Conservation (phyloP, 2,888 invertebrate genomes). For the Serrognathus titanus region DNA sequence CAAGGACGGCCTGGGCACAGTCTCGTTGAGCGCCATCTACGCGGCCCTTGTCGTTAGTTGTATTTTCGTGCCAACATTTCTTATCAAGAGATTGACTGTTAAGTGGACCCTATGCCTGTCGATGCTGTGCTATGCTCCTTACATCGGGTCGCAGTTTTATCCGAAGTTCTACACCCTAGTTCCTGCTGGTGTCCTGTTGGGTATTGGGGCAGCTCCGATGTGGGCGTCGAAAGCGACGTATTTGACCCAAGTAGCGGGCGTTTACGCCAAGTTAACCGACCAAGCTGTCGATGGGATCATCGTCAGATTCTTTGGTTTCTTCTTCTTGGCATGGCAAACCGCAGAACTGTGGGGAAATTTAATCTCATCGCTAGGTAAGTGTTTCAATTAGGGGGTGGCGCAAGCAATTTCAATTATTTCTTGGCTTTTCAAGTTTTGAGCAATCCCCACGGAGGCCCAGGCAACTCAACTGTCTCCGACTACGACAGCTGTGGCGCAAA, state of each 20-base stretch:
- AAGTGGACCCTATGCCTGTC: conserved; percentile 94
- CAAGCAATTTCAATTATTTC: background rate
- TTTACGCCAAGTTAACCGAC: conserved; percentile 84
- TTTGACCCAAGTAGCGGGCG: conserved; percentile 88
- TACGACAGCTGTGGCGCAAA: conserved; percentile 73
- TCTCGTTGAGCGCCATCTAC: conserved; percentile 87
- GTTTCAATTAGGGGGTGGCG: conserved; percentile 5
- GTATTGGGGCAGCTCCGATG: conserved; percentile 93
- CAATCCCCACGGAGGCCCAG: conserved; percentile 63
- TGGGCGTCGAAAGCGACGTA: conserved; percentile 99
- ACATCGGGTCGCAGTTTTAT: conserved; percentile 91
- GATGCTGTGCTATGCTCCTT: conserved; percentile 90
- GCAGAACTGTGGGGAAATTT: conserved; percentile 96
- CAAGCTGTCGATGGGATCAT: conserved; percentile 89
- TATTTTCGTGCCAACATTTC: conserved; percentile 90
- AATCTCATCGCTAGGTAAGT: conserved; percentile 85
- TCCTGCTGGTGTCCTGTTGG: conserved; percentile 89
- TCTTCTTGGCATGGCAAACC: conserved; percentile 97
- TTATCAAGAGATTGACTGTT: conserved; percentile 89
- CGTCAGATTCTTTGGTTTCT: conserved; percentile 96
- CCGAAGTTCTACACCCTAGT: conserved; percentile 91
- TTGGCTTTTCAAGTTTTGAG: conserved; percentile 58
- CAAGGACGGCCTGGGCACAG: conserved; percentile 83
- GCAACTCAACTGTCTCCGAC: conserved; percentile 48
- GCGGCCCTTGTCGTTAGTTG: conserved; percentile 91